A percentile compares a stretch with the other conserved stretches of the same genome.
Evolutionary conservation across 2,113 vertebrate species (phyloP).

Genomic region (Trogon surrucura): DNA sequence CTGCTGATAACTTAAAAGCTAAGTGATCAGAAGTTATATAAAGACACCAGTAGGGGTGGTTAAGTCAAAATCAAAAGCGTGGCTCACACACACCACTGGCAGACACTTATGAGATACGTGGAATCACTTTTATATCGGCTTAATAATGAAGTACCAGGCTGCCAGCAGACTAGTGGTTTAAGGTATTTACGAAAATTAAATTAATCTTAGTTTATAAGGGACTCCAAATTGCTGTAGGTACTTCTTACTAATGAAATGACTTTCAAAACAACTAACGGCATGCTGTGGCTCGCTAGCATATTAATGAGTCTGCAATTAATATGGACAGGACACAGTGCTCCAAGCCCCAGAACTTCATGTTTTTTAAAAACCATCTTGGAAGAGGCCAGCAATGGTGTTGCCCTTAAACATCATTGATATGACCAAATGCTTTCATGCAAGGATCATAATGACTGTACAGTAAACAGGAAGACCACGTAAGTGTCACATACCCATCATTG

Average conservation of each 20-base stretch:
- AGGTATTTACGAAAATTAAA: background rate
- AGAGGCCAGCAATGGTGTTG: constrained; percentile 17
- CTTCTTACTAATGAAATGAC: constrained; percentile 33
- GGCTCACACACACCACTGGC: background rate
- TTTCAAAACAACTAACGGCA: constrained; percentile 61
- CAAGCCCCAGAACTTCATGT: constrained; percentile 5
- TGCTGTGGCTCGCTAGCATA: constrained; percentile 58
- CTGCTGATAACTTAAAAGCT: background rate
- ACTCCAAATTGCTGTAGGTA: constrained; percentile 29
- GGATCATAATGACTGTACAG: constrained; percentile 66
- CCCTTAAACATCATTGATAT: constrained; percentile 39
- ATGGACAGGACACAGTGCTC: constrained; percentile 43
- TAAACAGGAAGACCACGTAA: constrained; percentile 74
- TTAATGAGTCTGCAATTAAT: constrained; percentile 71
- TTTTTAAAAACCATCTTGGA: background rate
- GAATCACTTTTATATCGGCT: background rate
- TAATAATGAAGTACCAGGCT: background rate
- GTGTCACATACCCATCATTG: constrained; percentile 95
- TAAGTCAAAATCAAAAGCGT: background rate
- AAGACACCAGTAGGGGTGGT: background rate
- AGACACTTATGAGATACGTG: background rate
- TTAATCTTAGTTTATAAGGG: background rate
- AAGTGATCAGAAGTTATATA: background rate
- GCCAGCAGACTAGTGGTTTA: background rate
- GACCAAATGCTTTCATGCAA: constrained; percentile 74